Evolutionary conservation across 2,113 vertebrate genomes (phyloP).

Genomic region (Lucifuga dentata): DNA sequence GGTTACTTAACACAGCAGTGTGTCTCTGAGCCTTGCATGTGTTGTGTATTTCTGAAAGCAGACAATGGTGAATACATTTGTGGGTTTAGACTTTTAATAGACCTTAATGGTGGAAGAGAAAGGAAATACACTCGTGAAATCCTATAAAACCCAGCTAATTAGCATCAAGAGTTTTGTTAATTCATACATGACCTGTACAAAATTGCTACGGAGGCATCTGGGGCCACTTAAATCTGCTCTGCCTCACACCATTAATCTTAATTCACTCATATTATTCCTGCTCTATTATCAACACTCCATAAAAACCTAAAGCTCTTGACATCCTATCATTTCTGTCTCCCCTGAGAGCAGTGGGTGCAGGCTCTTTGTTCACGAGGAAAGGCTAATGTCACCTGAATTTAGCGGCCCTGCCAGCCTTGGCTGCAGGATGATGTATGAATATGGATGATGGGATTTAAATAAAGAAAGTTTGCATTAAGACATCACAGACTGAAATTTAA

Average conservation of each 20-base stretch:
- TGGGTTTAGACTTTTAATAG: constrained; percentile 8
- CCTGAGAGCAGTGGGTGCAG: constrained; percentile 14
- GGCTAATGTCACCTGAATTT: constrained; percentile 40
- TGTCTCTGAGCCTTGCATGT: too few species aligned
- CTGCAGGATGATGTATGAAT: constrained; percentile 53
- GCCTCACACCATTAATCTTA: constrained; percentile 53
- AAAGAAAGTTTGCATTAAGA: constrained; percentile 23
- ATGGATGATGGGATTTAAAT: constrained; percentile 51
- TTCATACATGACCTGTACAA: constrained; percentile 41
- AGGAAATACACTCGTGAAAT: background rate
- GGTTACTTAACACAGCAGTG: too few species aligned
- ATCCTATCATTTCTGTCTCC: constrained; percentile 42
- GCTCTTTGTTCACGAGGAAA: constrained; percentile 17
- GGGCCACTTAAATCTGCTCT: constrained; percentile 30
- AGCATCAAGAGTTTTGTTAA: constrained; percentile 42
- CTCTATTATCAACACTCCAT: constrained; percentile 33
- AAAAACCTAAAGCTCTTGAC: constrained; percentile 41
- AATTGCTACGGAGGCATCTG: constrained; percentile 20
- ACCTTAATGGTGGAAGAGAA: background rate
- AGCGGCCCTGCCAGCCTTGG: constrained; percentile 17
- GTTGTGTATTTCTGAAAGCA: too few species aligned
- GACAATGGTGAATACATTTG: background rate
- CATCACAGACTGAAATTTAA: constrained; percentile 4
- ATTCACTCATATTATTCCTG: constrained; percentile 47
- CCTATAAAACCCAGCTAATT: constrained; percentile 42